Evolutionary conservation across 2,888 invertebrate species (phyloP).

Genomic region (Pteria penguin): DNA sequence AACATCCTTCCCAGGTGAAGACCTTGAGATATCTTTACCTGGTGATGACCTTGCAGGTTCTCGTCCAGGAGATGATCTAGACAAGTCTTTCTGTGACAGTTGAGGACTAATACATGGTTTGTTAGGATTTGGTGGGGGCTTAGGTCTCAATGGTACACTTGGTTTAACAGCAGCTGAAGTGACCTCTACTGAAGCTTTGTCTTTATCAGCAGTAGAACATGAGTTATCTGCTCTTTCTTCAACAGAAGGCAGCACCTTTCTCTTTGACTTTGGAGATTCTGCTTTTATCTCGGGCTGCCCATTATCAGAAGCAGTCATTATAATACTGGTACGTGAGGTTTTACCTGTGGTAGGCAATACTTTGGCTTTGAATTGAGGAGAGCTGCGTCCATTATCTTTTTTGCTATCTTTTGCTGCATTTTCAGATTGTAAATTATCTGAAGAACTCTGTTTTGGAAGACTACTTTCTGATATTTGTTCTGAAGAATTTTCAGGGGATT

Average conservation of each 20-base stretch:
- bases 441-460: constrained; percentile 11
- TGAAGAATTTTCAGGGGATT: constrained; percentile 42
- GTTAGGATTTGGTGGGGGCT: constrained; percentile 36
- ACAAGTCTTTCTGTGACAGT: background rate
- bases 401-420: constrained; percentile 40
- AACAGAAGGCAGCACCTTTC: constrained; percentile 27
- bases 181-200: constrained; percentile 5
- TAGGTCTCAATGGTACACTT: constrained; percentile 27
- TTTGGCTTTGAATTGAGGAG: constrained; percentile 53
- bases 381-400: constrained; percentile 19
- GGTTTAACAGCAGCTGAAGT: constrained; percentile 16
- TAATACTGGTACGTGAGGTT: constrained; percentile 38
- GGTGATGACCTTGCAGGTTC: constrained; percentile 1
- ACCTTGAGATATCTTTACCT: background rate
- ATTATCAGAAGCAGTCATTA: constrained; percentile 30
- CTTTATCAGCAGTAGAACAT: constrained; percentile 5
- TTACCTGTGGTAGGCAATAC: constrained; percentile 45
- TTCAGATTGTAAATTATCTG: constrained; percentile 33
- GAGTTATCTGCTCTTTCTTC: constrained; percentile 4
- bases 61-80: constrained; percentile 6
- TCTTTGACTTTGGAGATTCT: constrained; percentile 29
- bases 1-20: background rate
- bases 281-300: constrained; percentile 27
- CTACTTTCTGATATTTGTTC: constrained; percentile 23
- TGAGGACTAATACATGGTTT: constrained; percentile 31